A percentile compares a stretch with the other conserved stretches of the same genome.
These are phyloP conservation scores for Oryzias woworae DNA, from an alignment of 2,113 vertebrate genomes.

Conservation along the genomic window DNA sequence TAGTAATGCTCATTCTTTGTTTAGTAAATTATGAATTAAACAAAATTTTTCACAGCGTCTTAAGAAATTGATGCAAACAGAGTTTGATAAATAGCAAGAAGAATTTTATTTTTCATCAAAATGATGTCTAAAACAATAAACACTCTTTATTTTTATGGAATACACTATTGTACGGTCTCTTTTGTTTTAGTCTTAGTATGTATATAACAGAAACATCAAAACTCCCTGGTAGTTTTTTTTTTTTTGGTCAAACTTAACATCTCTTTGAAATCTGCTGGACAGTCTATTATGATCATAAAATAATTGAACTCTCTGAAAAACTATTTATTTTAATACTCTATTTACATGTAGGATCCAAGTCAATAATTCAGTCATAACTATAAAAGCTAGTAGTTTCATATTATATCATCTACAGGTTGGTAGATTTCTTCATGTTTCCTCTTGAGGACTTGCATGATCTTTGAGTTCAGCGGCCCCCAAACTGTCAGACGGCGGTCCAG, in stretches of 20 bases:
- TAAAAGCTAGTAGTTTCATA: constrained; percentile 11
- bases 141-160: too few species aligned
- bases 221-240: neutral
- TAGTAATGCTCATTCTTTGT: too few species aligned
- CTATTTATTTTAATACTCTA: constrained; percentile 46
- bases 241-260: constrained; percentile 18
- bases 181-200: too few species aligned
- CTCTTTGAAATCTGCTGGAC: constrained; percentile 15
- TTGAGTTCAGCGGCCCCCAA: constrained; percentile 48
- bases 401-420: constrained; percentile 16
- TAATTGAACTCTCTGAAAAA: constrained; percentile 42
- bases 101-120: too few species aligned
- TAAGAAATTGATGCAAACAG: too few species aligned
- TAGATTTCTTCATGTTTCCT: constrained; percentile 55
- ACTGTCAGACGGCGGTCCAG: constrained; percentile 46
- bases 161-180: too few species aligned
- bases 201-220: too few species aligned
- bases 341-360: constrained; percentile 51
- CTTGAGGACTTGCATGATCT: constrained; percentile 71
- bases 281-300: constrained; percentile 43
- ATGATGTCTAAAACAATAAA: too few species aligned
- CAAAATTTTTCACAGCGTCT: too few species aligned
- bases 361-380: constrained; percentile 15
- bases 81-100: too few species aligned
- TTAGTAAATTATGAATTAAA: too few species aligned